These are phyloP conservation scores for Pogonomyrmex barbatus DNA, from an alignment of 1,140 invertebrate genomes.

Conservation along the genomic window DNA sequence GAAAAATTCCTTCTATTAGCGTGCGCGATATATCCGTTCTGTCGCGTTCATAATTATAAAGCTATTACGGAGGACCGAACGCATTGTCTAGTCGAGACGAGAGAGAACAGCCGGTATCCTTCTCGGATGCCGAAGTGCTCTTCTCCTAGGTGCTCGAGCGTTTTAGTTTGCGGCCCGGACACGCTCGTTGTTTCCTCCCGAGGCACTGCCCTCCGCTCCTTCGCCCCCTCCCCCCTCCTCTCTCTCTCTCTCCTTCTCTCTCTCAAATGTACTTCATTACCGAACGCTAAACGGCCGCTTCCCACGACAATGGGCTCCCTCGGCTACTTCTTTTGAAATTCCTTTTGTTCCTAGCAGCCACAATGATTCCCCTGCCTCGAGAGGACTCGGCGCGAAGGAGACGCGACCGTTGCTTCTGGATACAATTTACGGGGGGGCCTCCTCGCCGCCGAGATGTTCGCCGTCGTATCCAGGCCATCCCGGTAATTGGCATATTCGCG, in stretches of 20 bases:
- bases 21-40: constrained; percentile 42
- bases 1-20: neutral
- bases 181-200: constrained; percentile 66
- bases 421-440: constrained; percentile 28
- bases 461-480: constrained; percentile 12
- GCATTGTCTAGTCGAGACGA: constrained; percentile 65
- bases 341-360: constrained; percentile 66
- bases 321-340: constrained; percentile 67
- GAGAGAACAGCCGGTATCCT: constrained; percentile 57
- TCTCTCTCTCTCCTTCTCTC: neutral
- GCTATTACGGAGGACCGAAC: constrained; percentile 59
- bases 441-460: neutral
- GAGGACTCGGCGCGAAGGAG: constrained; percentile 48
- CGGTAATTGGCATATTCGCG: constrained; percentile 40
- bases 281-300: constrained; percentile 70
- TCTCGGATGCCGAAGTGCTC: constrained; percentile 50
- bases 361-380: constrained; percentile 58
- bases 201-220: constrained; percentile 43
- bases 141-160: constrained; percentile 64
- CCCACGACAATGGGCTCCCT: constrained; percentile 62
- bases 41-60: constrained; percentile 59
- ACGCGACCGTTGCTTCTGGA: constrained; percentile 59
- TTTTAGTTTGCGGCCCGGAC: constrained; percentile 43
- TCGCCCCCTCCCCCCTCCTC: no score
- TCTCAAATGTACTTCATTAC: constrained; percentile 68